phyloP scores from a whole-genome alignment of 2,888 invertebrate genomes.

The Aphidius colemani region DNA sequence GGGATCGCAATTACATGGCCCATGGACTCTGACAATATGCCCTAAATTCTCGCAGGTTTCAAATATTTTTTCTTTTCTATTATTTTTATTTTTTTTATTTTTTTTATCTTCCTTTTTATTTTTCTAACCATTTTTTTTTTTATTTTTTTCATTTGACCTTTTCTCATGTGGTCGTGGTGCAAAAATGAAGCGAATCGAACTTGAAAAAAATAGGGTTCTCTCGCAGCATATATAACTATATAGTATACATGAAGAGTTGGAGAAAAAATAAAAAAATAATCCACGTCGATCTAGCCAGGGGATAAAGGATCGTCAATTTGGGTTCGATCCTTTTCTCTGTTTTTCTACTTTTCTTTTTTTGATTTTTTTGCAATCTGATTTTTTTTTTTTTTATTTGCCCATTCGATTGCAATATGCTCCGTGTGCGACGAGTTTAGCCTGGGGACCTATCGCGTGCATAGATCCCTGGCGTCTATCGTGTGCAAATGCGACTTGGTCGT shows the following conservation, averaged over 20 bases:
- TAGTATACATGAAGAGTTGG: too few relatives aligned
- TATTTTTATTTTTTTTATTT: background rate
- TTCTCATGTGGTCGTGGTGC: too few relatives aligned
- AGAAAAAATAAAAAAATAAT: too few relatives aligned
- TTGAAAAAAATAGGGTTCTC: background rate
- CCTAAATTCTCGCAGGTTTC: slow-evolving; percentile 26
- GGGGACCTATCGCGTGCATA: slow-evolving; percentile 9
- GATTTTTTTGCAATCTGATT: too few relatives aligned
- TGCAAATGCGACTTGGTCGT: slow-evolving; percentile 27
- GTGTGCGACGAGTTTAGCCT: slow-evolving; percentile 4
- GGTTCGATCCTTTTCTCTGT: background rate
- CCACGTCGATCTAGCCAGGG: too few relatives aligned
- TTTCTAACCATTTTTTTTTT: background rate
- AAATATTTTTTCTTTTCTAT: slow-evolving; percentile 5
- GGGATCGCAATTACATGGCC: slow-evolving; percentile 26
- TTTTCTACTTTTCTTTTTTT: too few relatives aligned
- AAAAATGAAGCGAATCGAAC: background rate
- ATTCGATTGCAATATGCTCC: too few relatives aligned
- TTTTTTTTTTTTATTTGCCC: too few relatives aligned
- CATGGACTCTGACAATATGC: slow-evolving; percentile 30
- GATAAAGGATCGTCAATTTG: too few relatives aligned
- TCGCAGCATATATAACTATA: background rate
- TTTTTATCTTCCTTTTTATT: slow-evolving; percentile 5
- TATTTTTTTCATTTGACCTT: background rate
- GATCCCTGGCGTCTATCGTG: slow-evolving; percentile 20